These are phyloP conservation scores for Murina feae DNA, from an alignment of 2,113 vertebrate genomes.

Conservation along the genomic window DNA sequence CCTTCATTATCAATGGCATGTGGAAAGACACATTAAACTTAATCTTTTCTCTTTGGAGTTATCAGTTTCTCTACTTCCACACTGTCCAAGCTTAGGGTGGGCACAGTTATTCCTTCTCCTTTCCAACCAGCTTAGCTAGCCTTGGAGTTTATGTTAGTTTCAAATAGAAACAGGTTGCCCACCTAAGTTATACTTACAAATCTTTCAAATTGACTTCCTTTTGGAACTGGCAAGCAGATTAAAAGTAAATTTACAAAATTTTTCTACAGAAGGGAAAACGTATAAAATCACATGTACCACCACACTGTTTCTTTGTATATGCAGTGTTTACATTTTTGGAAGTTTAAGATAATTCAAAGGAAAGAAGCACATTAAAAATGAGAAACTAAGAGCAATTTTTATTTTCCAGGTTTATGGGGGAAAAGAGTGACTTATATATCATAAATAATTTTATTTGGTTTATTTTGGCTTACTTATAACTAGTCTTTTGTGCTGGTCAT, in stretches of 20 bases:
- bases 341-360: not conserved
- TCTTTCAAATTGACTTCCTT: not conserved
- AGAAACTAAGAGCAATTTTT: conserved; percentile 9
- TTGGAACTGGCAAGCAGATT: not conserved
- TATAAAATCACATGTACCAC: not conserved
- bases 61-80: not conserved
- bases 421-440: not conserved
- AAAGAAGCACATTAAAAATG: not conserved
- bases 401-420: not conserved
- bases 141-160: not conserved
- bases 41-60: not conserved
- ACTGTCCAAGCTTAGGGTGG: not conserved
- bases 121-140: not conserved
- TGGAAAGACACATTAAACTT: not conserved
- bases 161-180: not conserved
- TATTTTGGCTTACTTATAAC: not conserved
- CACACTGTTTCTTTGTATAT: conserved; percentile 30
- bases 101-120: not conserved
- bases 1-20: not conserved
- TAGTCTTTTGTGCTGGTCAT: not conserved
- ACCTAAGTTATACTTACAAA: not conserved
- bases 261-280: not conserved
- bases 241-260: not conserved
- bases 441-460: not conserved
- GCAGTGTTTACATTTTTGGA: not conserved